phyloP scores from a whole-genome alignment of 2,888 invertebrate species.

The Drosophila imparisetae region DNA sequence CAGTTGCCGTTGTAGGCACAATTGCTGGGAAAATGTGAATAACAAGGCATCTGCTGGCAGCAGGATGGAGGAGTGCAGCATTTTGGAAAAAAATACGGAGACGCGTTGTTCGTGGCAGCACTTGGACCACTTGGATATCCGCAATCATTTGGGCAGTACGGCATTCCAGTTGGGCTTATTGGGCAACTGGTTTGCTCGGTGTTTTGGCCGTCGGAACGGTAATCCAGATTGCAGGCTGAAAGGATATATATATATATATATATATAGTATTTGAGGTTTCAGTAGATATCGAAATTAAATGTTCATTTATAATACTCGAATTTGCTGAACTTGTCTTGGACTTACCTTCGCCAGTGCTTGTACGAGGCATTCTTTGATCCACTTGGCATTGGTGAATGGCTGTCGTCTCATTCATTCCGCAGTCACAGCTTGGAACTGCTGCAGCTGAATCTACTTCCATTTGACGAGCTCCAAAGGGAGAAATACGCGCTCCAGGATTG shows the following conservation, averaged over 20 bases:
- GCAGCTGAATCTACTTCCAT: neutral
- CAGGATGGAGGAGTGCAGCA: neutral
- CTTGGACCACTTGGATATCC: neutral
- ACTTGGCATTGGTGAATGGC: neutral
- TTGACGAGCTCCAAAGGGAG: neutral
- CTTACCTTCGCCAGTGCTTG: neutral
- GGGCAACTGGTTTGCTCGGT: neutral
- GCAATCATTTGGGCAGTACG: neutral
- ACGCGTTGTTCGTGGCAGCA: neutral
- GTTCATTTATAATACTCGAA: neutral
- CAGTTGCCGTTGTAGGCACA: conserved; percentile 19
- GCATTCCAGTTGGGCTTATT: neutral
- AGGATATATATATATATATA: neutral
- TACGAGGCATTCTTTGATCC: conserved; percentile 1
- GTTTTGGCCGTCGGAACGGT: neutral
- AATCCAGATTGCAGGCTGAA: neutral
- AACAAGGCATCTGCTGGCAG: neutral
- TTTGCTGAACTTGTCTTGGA: neutral
- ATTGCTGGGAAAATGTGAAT: neutral
- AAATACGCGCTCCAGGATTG: neutral
- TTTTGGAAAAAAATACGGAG: neutral
- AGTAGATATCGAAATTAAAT: neutral
- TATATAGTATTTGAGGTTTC: neutral
- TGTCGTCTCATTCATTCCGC: conserved; percentile 3
- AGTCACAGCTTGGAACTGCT: neutral